Base-by-base conservation (phyloP, 1,140 invertebrate genomes). In the Drosophila erecta region DNA sequence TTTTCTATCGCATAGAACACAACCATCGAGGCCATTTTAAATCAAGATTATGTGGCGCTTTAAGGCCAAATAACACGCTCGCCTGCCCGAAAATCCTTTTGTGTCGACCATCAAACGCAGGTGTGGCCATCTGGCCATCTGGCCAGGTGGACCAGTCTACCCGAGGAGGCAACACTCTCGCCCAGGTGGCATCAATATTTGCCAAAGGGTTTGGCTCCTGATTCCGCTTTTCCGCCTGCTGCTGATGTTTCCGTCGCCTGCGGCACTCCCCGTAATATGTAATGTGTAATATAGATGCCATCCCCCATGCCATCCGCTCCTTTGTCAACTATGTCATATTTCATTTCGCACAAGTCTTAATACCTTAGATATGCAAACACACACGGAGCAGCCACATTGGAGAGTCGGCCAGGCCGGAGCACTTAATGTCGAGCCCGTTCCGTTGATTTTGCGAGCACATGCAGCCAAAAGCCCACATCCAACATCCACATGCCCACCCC, bases 311-410 rank as follows among this genome's bases (percentile, higher is more conserved):
- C 30, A 10, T 38, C 64, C 67, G 74, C 74, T 79, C 81, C 85
- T 86, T 87, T 86, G 81, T 86, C 83, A 86, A 81, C 65, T 76
- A 87, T 71, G 83, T 87, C 84, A 89, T 87, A 87, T 89, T 89
- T 87, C 83, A 87, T 87, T 87, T 76, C 62, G 76, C 79, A 70
- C 75, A 76, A 78, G 79, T 73, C 84, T 61, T 86, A 86, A 86
- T 86, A 87, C 83, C 83, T 87, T 89, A 65, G 75, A 86, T 33
- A 61, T 60, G 50, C 49, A 55, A 50, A 61, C 64, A 67, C 22
- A 53, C 50, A 50, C 33, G 22, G 11, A 33, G 43, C 38, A 43
- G 46, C 30, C 30, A 43, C 41, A 57, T 14, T 14, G 38, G 33
- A 27, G 57, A 24, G 37, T 27, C 44, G 69, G 49, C 67, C 59